Percentiles rank a stretch among this genome's conserved stretches.
phyloP scores from a whole-genome alignment of 2,797 vertebrate genomes.

The Pagetopsis macropterus region DNA sequence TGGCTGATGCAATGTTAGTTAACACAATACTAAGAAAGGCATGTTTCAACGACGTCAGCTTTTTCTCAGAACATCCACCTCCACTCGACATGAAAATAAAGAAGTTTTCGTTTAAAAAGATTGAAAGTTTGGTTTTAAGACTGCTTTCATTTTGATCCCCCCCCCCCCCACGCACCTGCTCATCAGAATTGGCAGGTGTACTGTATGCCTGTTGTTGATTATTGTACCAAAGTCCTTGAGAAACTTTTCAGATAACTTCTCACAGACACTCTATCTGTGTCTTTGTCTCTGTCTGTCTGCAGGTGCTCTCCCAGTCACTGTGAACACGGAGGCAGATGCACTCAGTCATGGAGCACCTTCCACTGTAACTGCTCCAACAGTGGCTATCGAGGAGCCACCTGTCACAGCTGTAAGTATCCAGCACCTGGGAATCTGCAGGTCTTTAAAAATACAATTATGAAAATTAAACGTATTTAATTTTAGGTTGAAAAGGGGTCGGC shows the following conservation, averaged over 20 bases:
- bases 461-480: neutral
- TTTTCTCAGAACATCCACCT: constrained; percentile 14
- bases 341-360: constrained; percentile 93
- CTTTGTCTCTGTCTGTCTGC: constrained; percentile 30
- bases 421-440: constrained; percentile 12
- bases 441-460: constrained; percentile 8
- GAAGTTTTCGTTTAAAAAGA: constrained; percentile 17
- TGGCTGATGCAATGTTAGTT: constrained; percentile 18
- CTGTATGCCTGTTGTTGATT: constrained; percentile 25
- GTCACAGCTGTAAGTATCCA: constrained; percentile 90
- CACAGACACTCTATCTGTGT: constrained; percentile 20
- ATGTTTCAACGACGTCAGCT: constrained; percentile 15
- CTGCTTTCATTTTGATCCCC: constrained; percentile 17
- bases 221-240: constrained; percentile 25
- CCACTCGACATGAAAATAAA: constrained; percentile 23
- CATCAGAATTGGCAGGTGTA: constrained; percentile 16
- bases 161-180: constrained; percentile 28
- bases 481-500: neutral
- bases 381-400: constrained; percentile 94
- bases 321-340: constrained; percentile 92
- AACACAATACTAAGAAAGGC: constrained; percentile 26
- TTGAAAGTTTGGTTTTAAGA: neutral
- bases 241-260: constrained; percentile 35
- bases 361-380: constrained; percentile 91
- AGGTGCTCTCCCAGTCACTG: constrained; percentile 95